Conservation (phyloP, 1,140 invertebrate genomes). For the Drosophila quadrilineata region DNA sequence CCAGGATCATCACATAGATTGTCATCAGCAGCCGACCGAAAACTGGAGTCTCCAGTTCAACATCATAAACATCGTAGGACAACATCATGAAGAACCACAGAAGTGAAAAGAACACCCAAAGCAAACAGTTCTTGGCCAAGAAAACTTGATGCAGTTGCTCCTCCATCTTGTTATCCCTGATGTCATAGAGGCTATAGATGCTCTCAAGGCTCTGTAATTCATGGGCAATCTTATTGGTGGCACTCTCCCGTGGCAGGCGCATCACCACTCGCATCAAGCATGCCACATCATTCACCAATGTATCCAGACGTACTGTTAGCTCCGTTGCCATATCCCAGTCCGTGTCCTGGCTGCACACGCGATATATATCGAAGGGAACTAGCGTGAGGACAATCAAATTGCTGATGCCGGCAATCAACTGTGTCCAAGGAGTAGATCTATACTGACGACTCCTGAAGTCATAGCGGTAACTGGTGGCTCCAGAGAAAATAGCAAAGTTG, state of each 20-base stretch:
- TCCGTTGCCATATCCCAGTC: background rate
- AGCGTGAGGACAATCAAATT: background rate
- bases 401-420: background rate
- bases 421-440: background rate
- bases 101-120: background rate
- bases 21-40: background rate
- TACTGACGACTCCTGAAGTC: background rate
- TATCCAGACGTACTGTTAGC: background rate
- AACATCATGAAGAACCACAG: background rate
- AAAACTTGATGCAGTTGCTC: background rate
- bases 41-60: rapidly evolving
- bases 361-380: background rate
- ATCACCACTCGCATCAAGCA: constrained; percentile 12
- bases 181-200: background rate
- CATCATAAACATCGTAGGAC: background rate
- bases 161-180: background rate
- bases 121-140: background rate
- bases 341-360: background rate
- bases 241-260: background rate
- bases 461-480: constrained; percentile 28
- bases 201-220: background rate
- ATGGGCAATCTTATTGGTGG: background rate
- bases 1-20: background rate
- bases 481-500: constrained; percentile 22
- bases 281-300: background rate